Evolutionary conservation across 2,888 invertebrate genomes (phyloP).

Genomic region (Nycteola revayana): DNA sequence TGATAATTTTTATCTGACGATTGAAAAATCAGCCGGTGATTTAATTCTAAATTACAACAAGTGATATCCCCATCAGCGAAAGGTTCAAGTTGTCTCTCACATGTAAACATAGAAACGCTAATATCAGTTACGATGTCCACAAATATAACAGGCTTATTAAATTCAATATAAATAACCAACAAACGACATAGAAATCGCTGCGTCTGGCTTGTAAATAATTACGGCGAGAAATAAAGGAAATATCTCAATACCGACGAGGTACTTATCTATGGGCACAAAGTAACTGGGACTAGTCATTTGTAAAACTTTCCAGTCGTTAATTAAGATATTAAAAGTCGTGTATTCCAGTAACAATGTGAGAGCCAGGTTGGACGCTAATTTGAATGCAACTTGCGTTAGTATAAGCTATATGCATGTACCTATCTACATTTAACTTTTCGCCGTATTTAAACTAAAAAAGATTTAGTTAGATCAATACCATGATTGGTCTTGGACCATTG

Average conservation of each 20-base stretch:
- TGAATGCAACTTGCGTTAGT: slow-evolving; percentile 15
- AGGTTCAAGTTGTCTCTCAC: too few species aligned
- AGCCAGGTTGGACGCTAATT: slow-evolving; percentile 20
- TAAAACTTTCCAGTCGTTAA: slow-evolving; percentile 32
- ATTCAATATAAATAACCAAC: slow-evolving; percentile 20
- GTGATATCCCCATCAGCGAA: too few species aligned
- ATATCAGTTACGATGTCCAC: slow-evolving; percentile 5
- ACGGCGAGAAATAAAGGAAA: slow-evolving; percentile 31
- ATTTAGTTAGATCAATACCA: too few species aligned
- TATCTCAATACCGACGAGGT: slow-evolving; percentile 21
- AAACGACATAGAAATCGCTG: slow-evolving; percentile 21
- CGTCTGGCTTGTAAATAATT: slow-evolving; percentile 20
- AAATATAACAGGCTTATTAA: slow-evolving; percentile 20
- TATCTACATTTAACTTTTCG: too few species aligned
- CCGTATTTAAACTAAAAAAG: too few species aligned
- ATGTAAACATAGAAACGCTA: too few species aligned
- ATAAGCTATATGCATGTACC: too few species aligned
- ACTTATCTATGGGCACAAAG: slow-evolving; percentile 13
- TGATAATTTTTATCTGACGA: too few species aligned
- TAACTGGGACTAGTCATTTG: slow-evolving; percentile 23
- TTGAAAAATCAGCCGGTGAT: too few species aligned
- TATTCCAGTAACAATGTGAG: slow-evolving; percentile 25
- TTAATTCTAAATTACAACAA: too few species aligned
- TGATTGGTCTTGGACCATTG: too few species aligned
- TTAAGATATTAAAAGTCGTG: slow-evolving; percentile 33